These are phyloP conservation scores for Antigone vipio DNA, from an alignment of 2,113 vertebrate species.

Conservation along the genomic window DNA sequence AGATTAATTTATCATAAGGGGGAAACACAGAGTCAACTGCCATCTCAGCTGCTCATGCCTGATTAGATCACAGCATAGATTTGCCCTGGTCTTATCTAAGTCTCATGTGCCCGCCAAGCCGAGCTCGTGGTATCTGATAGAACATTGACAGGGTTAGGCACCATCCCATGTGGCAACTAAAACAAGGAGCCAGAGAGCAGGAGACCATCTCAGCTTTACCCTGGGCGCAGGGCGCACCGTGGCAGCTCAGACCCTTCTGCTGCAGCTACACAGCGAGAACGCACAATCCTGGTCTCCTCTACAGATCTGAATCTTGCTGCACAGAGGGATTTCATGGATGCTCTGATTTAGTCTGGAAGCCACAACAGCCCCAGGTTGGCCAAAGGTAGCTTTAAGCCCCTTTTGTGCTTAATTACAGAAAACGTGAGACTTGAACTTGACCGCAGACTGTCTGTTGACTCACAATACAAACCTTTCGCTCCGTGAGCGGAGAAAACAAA, in stretches of 20 bases:
- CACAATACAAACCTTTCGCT: neutral
- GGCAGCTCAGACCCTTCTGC: neutral
- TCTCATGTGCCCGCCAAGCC: neutral
- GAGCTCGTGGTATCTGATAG: neutral
- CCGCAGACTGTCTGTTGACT: neutral
- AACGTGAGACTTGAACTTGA: neutral
- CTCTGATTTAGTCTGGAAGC: neutral
- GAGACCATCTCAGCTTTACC: neutral
- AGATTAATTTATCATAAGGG: neutral
- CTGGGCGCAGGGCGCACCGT: fast-evolving
- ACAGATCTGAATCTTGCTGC: neutral
- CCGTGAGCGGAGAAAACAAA: neutral
- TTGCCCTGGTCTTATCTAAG: neutral
- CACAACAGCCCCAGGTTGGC: neutral
- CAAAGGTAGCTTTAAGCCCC: neutral
- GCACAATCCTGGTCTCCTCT: neutral
- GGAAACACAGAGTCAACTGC: neutral
- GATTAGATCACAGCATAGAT: slow-evolving; percentile 53
- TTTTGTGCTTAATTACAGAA: neutral
- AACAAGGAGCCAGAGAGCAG: neutral
- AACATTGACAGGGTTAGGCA: fast-evolving
- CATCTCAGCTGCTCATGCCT: neutral
- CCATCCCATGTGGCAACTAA: fast-evolving
- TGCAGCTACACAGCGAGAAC: neutral
- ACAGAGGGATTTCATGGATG: neutral